Evolutionary conservation across 1,140 invertebrate species (phyloP).

Genomic region (Teleogryllus occipitalis): DNA sequence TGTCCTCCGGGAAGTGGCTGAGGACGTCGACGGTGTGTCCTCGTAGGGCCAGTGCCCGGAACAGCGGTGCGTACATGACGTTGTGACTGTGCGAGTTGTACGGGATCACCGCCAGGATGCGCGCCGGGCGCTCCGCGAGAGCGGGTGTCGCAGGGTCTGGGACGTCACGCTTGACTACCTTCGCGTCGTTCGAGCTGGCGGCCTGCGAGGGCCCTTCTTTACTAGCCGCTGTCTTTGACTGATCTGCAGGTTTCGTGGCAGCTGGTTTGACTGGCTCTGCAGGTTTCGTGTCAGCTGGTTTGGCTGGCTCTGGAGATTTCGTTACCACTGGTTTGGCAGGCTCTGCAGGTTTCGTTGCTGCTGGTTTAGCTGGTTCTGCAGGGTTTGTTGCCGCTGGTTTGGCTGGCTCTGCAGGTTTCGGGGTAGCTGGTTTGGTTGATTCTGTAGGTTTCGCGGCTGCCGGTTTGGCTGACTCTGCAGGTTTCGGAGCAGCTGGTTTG

Average conservation of each 20-base stretch:
- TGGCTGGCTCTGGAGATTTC: background rate
- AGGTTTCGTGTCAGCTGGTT: background rate
- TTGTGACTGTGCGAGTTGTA: slow-evolving; percentile 19
- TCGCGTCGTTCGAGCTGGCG: background rate
- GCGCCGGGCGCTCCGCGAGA: background rate
- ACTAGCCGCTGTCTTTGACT: background rate
- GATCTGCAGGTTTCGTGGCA: background rate
- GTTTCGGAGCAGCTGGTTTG: background rate
- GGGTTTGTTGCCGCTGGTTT: too few species aligned
- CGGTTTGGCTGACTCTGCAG: background rate
- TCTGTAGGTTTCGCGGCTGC: too few species aligned
- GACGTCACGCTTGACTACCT: too few species aligned
- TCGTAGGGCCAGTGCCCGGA: slow-evolving; percentile 22
- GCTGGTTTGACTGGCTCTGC: background rate
- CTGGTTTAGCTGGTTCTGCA: too few species aligned
- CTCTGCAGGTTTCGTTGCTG: too few species aligned
- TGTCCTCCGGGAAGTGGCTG: slow-evolving; percentile 15
- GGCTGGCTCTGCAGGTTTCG: too few species aligned
- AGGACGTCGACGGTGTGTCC: slow-evolving; percentile 27
- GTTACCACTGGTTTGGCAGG: too few species aligned
- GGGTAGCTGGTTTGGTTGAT: too few species aligned
- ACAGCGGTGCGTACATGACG: slow-evolving; percentile 22
- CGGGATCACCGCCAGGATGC: slow-evolving; percentile 18
- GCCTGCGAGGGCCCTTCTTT: background rate
- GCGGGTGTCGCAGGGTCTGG: too few species aligned